Base-by-base conservation (phyloP, 37 sponge, comb jelly and placozoan species). In the Chondrosia reniformis region DNA sequence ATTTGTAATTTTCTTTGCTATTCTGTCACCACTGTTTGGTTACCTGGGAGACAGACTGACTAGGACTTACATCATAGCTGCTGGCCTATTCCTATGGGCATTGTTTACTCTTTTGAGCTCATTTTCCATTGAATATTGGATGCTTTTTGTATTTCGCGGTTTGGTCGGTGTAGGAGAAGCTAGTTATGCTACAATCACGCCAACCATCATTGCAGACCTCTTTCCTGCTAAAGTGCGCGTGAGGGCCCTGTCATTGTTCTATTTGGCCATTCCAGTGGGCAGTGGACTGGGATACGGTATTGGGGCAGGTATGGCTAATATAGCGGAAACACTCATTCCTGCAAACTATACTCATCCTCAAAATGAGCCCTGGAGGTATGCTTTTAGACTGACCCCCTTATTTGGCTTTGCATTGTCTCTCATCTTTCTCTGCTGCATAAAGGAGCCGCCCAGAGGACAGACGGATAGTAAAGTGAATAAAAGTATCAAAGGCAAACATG, bases 161-260 rank as follows among this genome's bases (percentile, higher is more conserved):
- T 33, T 94, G 64, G 99, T 97, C 0, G 99, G 99, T 40, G 66
- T 97, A 3, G 99, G 99, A 5, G 99, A 97, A 71, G 99, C 99
- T 24, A 89, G 90, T 79, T 97, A 97, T 64, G 93, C 92, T 4
- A 95, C 99, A 25, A 87, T 97, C 27, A 93, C 99, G n/a, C 99
- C 99, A 13, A 92, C 99, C 32, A 87, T 97, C 32, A 92, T 97
- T 74, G 95, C 99, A 17, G 99, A 97, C 69, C 67, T 94, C 19
- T 95, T 95, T 44, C 86, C 93, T 24, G 65, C 74, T 4, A 57
- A 85, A 67, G 78, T 81, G 78, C 84, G 99, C 42, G 74, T 93
- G 28, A 40, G 86, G 37, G 85, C 89, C 81, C 89, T 97, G 42
- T 83, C 95, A 46, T 69, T 97, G 0, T 97, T 94, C 84, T 97